These are phyloP conservation scores for Pristis pectinata DNA, from an alignment of 2,797 vertebrate species.

Conservation along the genomic window DNA sequence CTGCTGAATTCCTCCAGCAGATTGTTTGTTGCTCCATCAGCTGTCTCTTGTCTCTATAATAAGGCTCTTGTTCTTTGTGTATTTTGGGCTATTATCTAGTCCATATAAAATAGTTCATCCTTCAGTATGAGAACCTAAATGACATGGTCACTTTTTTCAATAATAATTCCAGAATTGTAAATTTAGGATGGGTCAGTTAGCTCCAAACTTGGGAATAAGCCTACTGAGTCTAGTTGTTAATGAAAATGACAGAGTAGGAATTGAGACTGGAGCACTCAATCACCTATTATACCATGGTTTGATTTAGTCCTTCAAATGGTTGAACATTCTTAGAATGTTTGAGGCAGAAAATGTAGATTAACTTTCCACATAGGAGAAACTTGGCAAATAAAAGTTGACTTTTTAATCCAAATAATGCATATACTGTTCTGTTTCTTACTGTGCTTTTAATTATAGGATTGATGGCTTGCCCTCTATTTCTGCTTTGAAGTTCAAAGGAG, in stretches of 20 bases:
- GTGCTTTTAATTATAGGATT: constrained; percentile 61
- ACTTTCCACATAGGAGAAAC: background rate
- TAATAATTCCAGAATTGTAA: background rate
- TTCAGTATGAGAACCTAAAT: background rate
- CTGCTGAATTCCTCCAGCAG: no score
- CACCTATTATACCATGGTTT: background rate
- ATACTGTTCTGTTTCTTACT: background rate
- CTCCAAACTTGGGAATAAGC: background rate
- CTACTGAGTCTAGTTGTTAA: background rate
- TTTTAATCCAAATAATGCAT: background rate
- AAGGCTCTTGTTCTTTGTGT: background rate
- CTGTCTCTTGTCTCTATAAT: no score
- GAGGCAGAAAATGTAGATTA: background rate
- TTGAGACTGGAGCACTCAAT: background rate
- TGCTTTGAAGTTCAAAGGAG: constrained; percentile 79
- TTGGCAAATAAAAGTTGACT: background rate
- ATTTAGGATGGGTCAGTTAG: background rate
- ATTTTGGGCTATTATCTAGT: background rate
- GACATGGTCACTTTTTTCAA: background rate
- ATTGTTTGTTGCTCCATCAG: no score
- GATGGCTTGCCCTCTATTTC: constrained; percentile 77
- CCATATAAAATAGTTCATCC: no score
- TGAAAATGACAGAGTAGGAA: background rate
- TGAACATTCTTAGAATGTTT: background rate
- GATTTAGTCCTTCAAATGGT: background rate